Base-by-base conservation (phyloP, 2,797 vertebrate genomes). In the Phoeniculus purpureus region DNA sequence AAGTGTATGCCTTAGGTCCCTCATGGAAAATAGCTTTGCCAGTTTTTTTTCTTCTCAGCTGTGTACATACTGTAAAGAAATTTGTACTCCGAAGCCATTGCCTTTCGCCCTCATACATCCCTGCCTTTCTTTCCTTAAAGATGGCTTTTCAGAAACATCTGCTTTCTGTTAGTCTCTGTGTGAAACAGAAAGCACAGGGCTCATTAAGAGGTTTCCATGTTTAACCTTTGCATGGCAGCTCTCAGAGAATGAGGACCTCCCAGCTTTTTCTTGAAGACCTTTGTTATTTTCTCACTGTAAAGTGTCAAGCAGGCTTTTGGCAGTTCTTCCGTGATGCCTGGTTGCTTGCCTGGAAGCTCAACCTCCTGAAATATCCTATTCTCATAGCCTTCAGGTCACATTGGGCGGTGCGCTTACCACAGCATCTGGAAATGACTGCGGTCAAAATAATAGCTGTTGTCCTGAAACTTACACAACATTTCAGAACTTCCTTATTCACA, bases 141-240 rank as follows among this genome's bases (percentile, higher is more conserved):
- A 74, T 73, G 29, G 14, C 60, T 59, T 6, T 67, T 80, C 43
- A 85, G 82, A 79, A 91, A 72, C 83, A 92, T 93, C 84, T 93
- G 84, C 26, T 93, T 93, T 85, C 47, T 83, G 12, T 91, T 90
- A 79, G 19, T 54, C 32, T 48, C 37, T 72, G 47, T 84, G 82
- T 85, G 71, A 81, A 90, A 47, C 20, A 88, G 81, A 92, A 90
- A 90, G 87, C 79, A 65, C 50, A 74, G 22, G 10, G 50, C 71
- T 94, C 67, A 77, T 92, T 89, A 90, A 65, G 81, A 68, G 83
- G 34, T 90, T 92, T 92, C 79, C 47, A n/a, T 76, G 37, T 61
- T 93, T 80, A 94, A 88, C 25, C 27, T 95, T 54, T 90, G 71
- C 27, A 58, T 19, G 45, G 50, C 37, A 65, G 4, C n/a, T 68